Conservation (phyloP, 2,888 invertebrate species). For the Pyrrhosoma nymphula region DNA sequence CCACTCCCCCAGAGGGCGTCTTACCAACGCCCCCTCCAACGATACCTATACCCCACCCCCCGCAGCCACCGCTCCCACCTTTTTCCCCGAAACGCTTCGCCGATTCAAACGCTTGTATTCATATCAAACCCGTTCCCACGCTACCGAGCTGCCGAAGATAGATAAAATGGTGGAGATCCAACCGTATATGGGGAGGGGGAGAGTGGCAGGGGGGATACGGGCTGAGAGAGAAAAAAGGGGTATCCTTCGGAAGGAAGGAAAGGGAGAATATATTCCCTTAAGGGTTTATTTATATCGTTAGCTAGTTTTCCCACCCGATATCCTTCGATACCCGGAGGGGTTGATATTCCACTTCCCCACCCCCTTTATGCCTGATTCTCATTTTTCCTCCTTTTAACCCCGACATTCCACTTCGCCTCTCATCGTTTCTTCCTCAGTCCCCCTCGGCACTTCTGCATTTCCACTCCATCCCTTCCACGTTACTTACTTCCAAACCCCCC, state of each 20-base stretch:
- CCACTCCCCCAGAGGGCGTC: background rate
- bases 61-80: background rate
- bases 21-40: background rate
- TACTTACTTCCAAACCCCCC: too few relatives aligned
- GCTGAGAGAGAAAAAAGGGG: background rate
- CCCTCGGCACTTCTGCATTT: background rate
- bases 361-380: too few relatives aligned
- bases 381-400: constrained; percentile 32
- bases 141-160: constrained; percentile 58
- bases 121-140: constrained; percentile 56
- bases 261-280: constrained; percentile 25
- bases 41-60: background rate
- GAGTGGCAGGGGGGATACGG: background rate
- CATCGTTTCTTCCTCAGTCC: background rate
- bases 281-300: constrained; percentile 3
- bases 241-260: constrained; percentile 4
- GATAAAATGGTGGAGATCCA: background rate
- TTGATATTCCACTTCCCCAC: background rate
- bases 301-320: constrained; percentile 34
- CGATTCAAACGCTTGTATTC: constrained; percentile 45
- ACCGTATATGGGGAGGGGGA: background rate
- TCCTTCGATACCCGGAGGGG: background rate
- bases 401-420: background rate
- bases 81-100: constrained; percentile 52
- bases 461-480: background rate